Evolutionary conservation across 2,797 vertebrate species (phyloP).

Genomic region (Aphelocoma californica): DNA sequence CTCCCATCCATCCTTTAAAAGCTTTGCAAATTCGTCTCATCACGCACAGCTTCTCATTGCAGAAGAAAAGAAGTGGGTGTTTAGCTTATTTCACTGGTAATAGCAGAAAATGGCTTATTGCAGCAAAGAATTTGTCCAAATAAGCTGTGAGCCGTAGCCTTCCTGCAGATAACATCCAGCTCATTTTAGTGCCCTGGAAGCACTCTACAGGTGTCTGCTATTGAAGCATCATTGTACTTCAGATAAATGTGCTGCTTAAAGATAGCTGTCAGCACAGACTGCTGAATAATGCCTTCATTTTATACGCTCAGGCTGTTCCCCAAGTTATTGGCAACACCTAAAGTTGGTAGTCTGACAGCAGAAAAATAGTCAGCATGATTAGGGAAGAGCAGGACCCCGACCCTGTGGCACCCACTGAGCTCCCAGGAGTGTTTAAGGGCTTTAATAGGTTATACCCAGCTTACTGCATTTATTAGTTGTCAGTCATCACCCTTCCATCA

Average conservation of each 20-base stretch:
- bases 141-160: neutral
- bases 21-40: neutral
- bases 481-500: neutral
- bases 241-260: neutral
- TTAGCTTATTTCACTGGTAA: conserved; percentile 16
- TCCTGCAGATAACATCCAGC: neutral
- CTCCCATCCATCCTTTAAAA: neutral
- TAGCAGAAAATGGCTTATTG: conserved; percentile 18
- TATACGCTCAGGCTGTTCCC: neutral
- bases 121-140: conserved; percentile 22
- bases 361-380: neutral
- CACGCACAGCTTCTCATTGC: neutral
- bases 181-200: neutral
- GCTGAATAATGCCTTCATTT: neutral
- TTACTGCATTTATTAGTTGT: neutral
- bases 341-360: neutral
- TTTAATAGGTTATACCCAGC: rapidly evolving
- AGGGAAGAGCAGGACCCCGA: neutral
- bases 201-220: neutral
- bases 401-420: neutral
- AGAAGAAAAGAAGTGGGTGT: neutral
- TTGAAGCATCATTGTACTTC: neutral
- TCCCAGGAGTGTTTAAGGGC: neutral
- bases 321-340: neutral
- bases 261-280: neutral